Base-by-base conservation (phyloP, 2,888 invertebrate species). In the Lissonota sp. region DNA sequence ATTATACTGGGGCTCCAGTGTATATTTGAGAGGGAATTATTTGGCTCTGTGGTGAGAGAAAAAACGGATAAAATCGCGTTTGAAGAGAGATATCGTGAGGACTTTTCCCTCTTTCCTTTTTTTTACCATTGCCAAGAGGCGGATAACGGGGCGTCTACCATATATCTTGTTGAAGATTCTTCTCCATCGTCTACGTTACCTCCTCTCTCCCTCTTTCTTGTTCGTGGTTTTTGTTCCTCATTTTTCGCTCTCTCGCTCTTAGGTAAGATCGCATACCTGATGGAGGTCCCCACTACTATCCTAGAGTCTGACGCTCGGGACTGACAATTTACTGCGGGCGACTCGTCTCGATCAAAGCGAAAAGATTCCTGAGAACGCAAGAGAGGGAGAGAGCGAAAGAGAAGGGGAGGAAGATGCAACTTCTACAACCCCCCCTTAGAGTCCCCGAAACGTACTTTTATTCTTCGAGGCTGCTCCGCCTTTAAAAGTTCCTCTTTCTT, bases 311-410 rank as follows among this genome's bases (percentile, higher is more conserved):
- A 73, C 83, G 81, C 83, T 84, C 83, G 83, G 83, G 83, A n/a
- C n/a, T n/a, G n/a, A n/a, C n/a, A n/a, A n/a, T n/a, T 85, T 85
- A 85, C 84, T 83, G 83, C 85, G 85, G 85, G 85, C 83, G 83
- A 85, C 84, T 85, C 84, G 85, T 85, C 83, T 85, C 83, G 85
- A 84, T 85, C 83, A 82, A 79, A n/a, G 39, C 39, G 46, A 46
- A 67, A 72, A 26, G 66, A 66, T 53, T 37, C 51, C 14, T 37
- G 57, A 49, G 40, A 12, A 49, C 12, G 49, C 49, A 12, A 49
- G 49, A 49, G 12, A 7, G n/a, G 49, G 12, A 10, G 66, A n/a
- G 58, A 67, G 79, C 63, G 67, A 42, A 72, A 44, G 63, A 72
- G 72, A 39, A 74, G 60, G 76, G 74, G 70, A 55, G 63, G 69